Evolutionary conservation across 1,140 invertebrate genomes (phyloP), one percentile per base, ranked within the genome.

Genomic region (Ceratoteleas bidentatus): DNA sequence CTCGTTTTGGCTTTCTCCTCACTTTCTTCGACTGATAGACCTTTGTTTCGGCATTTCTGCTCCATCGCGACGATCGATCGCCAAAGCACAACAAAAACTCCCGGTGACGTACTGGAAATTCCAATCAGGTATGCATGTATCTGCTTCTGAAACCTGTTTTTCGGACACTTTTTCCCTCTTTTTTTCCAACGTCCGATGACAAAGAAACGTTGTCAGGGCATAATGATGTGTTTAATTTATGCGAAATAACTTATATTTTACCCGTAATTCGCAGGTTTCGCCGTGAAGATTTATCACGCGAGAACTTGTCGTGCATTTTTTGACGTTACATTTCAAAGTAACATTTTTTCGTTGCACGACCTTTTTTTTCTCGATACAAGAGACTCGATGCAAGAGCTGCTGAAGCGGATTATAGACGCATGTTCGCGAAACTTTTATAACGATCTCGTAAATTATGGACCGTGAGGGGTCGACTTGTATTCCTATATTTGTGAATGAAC

Each of bases 401-500:
- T 6, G 38, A 8, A 2, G 38, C 8, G 38, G 45, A 15, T 36
- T 56, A 15, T 66, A 40, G 49, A 14, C 40, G 24, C 54, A 47
- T 40, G 40, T 56, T 49, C 34, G n/a, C 52, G 58, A 47, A 38
- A 61, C 57, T 68, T 60, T 66, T 69, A 61, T 49, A 69, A 69
- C 47, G 65, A 69, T 69, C 64, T 62, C 74, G 74, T 77, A 77
- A 77, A 77, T 77, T 58, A 77, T 57, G 56, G 49, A 24, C 50
- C 34, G 11, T 36, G 47, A 53, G 56, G 14, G 54, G 45, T 66
- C 56, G 40, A 60, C 54, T 45, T 52, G 54, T 60, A 49, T 76
- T 69, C 69, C 64, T 57, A 76, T 76, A 77, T 77, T 64, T 77
- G 74, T 43, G 65, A 77, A 64, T 64, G 65, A 65, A 74, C 45